A percentile compares a stretch with the other conserved stretches of the same genome.
Conservation (phyloP, 1,140 invertebrate genomes). For the Berghia stephanieae region DNA sequence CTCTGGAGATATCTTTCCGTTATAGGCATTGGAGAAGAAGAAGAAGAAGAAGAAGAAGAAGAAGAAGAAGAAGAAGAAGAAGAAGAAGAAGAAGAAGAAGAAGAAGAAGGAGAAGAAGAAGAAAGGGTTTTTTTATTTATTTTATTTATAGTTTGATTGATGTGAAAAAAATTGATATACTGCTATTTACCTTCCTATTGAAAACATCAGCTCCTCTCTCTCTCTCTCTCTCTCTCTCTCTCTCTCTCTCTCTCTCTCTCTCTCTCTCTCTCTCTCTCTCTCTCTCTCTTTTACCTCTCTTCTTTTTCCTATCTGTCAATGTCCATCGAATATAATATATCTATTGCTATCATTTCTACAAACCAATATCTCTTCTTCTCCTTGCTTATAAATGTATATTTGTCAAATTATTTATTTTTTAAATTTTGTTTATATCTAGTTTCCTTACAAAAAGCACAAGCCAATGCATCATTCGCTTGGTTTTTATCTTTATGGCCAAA, state of each 20-base stretch:
- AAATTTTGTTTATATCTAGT: too few species aligned
- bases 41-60: background rate
- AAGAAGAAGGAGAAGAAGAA: background rate
- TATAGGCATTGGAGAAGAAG: too few species aligned
- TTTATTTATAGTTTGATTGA: too few species aligned
- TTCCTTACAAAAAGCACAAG: too few species aligned
- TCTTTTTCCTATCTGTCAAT: background rate
- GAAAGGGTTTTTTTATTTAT: background rate
- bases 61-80: background rate
- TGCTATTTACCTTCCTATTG: background rate
- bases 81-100: background rate
- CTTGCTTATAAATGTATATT: too few species aligned
- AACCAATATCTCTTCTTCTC: too few species aligned
- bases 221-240: constrained; percentile 7
- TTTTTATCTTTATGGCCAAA: too few species aligned
- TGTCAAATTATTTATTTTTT: too few species aligned
- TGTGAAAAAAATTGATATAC: background rate
- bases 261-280: constrained; percentile 5
- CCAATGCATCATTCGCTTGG: too few species aligned
- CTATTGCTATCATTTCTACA: too few species aligned
- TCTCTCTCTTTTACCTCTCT: background rate
- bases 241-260: constrained; percentile 6
- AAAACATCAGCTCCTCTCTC: background rate
- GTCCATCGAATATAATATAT: too few species aligned
- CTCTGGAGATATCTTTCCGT: too few species aligned